Percentiles rank a stretch among this genome's conserved stretches.
These are phyloP conservation scores for Drosophila anceps DNA, from an alignment of 2,888 invertebrate genomes.

Conservation along the genomic window DNA sequence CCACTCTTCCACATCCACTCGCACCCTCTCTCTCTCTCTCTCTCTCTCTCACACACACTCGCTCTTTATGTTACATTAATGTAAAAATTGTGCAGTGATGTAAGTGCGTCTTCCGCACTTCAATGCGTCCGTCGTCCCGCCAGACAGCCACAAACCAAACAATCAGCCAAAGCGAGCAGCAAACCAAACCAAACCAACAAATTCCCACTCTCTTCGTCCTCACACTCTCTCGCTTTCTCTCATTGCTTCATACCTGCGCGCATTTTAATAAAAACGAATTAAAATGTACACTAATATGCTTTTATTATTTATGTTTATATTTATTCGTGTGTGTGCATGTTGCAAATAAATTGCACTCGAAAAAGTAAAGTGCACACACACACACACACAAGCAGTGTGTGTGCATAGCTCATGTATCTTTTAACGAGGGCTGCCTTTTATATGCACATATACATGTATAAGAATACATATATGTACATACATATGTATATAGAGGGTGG, in stretches of 20 bases:
- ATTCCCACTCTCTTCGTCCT: background rate
- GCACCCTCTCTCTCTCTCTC: background rate
- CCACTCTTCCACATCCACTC: background rate
- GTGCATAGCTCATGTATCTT: constrained; percentile 6
- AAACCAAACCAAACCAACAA: constrained; percentile 1
- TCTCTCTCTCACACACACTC: constrained; percentile 13
- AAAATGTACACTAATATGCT: constrained; percentile 77
- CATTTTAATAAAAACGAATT: constrained; percentile 75
- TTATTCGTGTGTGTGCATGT: constrained; percentile 53
- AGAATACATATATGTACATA: background rate
- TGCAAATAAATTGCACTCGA: constrained; percentile 75
- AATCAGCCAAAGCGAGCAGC: constrained; percentile 26
- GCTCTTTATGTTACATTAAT: constrained; percentile 64
- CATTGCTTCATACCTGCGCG: constrained; percentile 44
- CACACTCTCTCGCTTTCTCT: background rate
- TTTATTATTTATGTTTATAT: constrained; percentile 74
- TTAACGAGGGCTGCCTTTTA: constrained; percentile 1
- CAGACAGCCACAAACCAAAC: constrained; percentile 57
- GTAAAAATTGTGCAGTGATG: constrained; percentile 80
- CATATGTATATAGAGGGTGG: background rate
- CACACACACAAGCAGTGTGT: background rate
- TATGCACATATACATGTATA: background rate
- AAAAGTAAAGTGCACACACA: constrained; percentile 32
- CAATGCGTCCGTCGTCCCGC: constrained; percentile 39
- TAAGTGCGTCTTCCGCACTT: constrained; percentile 76